Conservation (phyloP, 1,140 invertebrate genomes). For the Magallana angulata region DNA sequence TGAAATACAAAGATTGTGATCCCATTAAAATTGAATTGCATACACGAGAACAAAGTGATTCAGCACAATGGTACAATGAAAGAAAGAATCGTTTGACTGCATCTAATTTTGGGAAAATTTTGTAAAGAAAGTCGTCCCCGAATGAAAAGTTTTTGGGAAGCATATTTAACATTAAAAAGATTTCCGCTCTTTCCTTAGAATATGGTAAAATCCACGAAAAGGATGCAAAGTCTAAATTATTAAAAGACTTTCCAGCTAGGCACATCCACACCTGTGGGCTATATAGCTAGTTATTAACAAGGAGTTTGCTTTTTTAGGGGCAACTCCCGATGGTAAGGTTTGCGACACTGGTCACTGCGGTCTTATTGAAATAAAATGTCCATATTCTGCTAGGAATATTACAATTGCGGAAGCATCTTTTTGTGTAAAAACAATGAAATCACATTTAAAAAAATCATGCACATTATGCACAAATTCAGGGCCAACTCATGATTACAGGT, state of each 20-base stretch:
- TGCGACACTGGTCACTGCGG: slow-evolving; percentile 49
- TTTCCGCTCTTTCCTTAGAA: slow-evolving; percentile 34
- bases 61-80: slow-evolving; percentile 15
- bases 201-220: slow-evolving; percentile 56
- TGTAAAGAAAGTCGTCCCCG: slow-evolving; percentile 45
- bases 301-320: slow-evolving; percentile 42
- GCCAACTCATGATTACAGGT: slow-evolving; percentile 53
- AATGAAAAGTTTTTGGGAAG: slow-evolving; percentile 33
- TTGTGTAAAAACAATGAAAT: slow-evolving; percentile 14
- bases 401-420: slow-evolving; percentile 34
- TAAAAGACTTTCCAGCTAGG: slow-evolving; percentile 13
- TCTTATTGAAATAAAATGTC: slow-evolving; percentile 55
- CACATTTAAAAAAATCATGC: slow-evolving; percentile 11
- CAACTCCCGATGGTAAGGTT: slow-evolving; percentile 47
- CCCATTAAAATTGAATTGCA: slow-evolving; percentile 35
- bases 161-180: slow-evolving; percentile 18
- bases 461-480: slow-evolving; percentile 52
- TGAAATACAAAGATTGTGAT: background rate
- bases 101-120: slow-evolving; percentile 49
- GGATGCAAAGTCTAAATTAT: slow-evolving; percentile 45
- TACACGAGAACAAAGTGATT: slow-evolving; percentile 30
- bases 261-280: slow-evolving; percentile 56
- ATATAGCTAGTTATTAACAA: slow-evolving; percentile 41
- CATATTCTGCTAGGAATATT: slow-evolving; percentile 48
- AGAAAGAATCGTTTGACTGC: slow-evolving; percentile 42